Evolutionary conservation across 2,113 vertebrate genomes (phyloP).

Genomic region (Artemisiospiza belli): DNA sequence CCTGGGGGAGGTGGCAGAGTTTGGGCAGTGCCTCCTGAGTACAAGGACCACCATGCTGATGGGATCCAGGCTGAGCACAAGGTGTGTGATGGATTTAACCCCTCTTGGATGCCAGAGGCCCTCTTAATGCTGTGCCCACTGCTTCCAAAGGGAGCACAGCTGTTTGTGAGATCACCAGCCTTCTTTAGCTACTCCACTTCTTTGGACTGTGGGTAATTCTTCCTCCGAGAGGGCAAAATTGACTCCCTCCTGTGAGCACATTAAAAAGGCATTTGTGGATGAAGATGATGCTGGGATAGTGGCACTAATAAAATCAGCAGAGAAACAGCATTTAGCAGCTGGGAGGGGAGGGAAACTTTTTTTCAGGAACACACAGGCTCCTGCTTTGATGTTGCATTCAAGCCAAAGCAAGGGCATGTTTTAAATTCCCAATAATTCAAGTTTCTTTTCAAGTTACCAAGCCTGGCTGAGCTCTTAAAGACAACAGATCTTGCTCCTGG

Average conservation of each 20-base stretch:
- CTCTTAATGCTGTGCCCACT: neutral
- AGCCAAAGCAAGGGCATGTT: constrained; percentile 48
- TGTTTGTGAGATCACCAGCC: neutral
- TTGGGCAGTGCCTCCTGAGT: neutral
- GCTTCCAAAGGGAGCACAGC: neutral
- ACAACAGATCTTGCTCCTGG: constrained; percentile 61
- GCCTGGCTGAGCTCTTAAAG: constrained; percentile 49
- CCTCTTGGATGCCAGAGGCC: neutral
- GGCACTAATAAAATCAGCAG: neutral
- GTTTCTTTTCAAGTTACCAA: constrained; percentile 57
- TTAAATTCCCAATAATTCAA: constrained; percentile 51
- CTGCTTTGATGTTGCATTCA: constrained; percentile 46
- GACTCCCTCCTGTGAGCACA: neutral
- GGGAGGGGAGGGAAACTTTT: neutral
- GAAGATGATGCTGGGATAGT: neutral
- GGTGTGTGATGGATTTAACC: neutral
- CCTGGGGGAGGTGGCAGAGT: neutral
- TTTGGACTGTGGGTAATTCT: neutral
- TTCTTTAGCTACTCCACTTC: neutral
- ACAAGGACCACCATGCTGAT: accelerated
- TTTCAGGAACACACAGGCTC: neutral
- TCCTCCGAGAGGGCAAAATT: neutral
- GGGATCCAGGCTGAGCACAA: neutral
- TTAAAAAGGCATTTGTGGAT: neutral
- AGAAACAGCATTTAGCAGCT: constrained; percentile 21